phyloP scores from a whole-genome alignment of 1,140 invertebrate species.

The Lasaia peninsularis region DNA sequence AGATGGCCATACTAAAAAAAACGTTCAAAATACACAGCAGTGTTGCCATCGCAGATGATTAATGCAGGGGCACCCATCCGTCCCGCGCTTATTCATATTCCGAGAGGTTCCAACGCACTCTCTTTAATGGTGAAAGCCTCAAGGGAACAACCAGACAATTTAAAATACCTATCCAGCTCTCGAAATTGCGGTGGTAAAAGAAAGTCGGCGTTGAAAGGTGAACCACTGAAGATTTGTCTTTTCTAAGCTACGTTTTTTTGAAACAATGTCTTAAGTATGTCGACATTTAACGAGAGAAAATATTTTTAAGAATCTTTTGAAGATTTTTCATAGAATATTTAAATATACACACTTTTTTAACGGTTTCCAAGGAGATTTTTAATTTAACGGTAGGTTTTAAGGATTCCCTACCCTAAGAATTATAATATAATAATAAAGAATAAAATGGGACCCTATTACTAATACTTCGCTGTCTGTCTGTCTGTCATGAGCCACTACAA shows the following conservation, averaged over 20 bases:
- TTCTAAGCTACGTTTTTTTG: slow-evolving; percentile 17
- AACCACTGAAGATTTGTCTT: slow-evolving; percentile 29
- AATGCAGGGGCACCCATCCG: slow-evolving; percentile 38
- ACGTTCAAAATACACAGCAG: slow-evolving; percentile 20
- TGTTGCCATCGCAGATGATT: slow-evolving; percentile 32
- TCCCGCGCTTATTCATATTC: slow-evolving; percentile 54
- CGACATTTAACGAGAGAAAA: neutral
- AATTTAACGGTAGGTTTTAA: no score
- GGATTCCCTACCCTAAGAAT: no score
- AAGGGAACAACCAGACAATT: slow-evolving; percentile 46
- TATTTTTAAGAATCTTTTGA: neutral
- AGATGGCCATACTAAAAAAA: slow-evolving; percentile 8
- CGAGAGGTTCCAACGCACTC: slow-evolving; percentile 46
- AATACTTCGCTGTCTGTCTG: no score
- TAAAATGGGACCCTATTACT: no score
- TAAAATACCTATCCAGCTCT: slow-evolving; percentile 48
- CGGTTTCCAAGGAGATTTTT: no score
- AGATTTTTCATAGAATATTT: neutral
- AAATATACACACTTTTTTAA: no score
- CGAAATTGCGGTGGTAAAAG: slow-evolving; percentile 41
- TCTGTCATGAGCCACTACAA: no score
- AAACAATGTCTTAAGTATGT: neutral
- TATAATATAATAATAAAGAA: no score
- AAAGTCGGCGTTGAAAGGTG: slow-evolving; percentile 36
- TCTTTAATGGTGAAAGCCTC: slow-evolving; percentile 49